A percentile compares a stretch with the other conserved stretches of the same genome.
phyloP scores from a whole-genome alignment of 2,113 vertebrate genomes.

The Apodemus speciosus region DNA sequence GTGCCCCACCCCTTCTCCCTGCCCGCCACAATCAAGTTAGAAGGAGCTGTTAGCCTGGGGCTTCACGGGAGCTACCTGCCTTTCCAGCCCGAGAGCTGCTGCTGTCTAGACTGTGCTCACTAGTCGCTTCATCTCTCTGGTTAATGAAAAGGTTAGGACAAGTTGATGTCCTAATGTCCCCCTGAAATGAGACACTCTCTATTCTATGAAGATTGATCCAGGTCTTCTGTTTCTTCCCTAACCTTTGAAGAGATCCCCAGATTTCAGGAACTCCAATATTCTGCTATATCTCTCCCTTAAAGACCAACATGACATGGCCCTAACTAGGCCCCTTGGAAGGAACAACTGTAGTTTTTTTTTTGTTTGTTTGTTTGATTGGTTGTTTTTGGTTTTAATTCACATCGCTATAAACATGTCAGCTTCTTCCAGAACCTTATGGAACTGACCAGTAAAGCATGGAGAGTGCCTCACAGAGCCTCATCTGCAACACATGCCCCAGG shows the following conservation, averaged over 20 bases:
- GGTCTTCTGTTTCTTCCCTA: slow-evolving; percentile 15
- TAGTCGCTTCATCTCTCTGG: slow-evolving; percentile 70
- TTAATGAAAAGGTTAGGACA: slow-evolving; percentile 79
- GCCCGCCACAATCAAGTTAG: not conserved
- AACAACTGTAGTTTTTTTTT: not conserved
- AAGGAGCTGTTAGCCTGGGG: not conserved
- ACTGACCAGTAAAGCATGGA: not conserved
- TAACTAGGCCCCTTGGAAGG: not conserved
- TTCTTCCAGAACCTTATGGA: not conserved
- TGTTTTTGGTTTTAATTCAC: not conserved
- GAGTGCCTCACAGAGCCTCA: too few species aligned
- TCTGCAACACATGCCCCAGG: not conserved
- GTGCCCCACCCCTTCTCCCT: not conserved
- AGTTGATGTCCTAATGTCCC: slow-evolving; percentile 47
- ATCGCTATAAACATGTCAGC: not conserved
- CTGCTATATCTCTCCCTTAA: not conserved
- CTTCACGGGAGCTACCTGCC: not conserved
- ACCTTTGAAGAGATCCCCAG: slow-evolving; percentile 36
- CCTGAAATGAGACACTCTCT: slow-evolving; percentile 32
- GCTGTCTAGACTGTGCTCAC: slow-evolving; percentile 70
- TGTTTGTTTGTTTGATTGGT: not conserved
- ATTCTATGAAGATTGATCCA: slow-evolving; percentile 65
- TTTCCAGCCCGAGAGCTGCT: slow-evolving; percentile 45
- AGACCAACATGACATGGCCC: not conserved
- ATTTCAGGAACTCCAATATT: not conserved